These are phyloP conservation scores for Poeciliopsis gracilis DNA, from an alignment of 2,797 vertebrate genomes.

Conservation along the genomic window DNA sequence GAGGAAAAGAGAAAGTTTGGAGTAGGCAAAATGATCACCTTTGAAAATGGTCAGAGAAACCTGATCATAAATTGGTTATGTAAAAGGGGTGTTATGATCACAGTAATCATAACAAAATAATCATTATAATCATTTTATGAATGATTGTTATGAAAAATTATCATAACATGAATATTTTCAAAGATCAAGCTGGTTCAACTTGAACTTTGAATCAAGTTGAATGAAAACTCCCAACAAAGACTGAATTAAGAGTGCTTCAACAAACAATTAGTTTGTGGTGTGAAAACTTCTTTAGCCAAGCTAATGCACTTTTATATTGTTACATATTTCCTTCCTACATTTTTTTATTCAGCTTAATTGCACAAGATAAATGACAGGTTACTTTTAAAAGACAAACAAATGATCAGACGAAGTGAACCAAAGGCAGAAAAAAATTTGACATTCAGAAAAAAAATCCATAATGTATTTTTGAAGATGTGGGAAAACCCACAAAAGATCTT, in stretches of 20 bases:
- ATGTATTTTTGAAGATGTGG: no score
- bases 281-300: background rate
- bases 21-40: no score
- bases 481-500: background rate
- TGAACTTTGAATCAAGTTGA: background rate
- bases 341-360: background rate
- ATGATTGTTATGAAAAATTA: no score
- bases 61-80: no score
- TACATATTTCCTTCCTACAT: background rate
- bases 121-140: no score
- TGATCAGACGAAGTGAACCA: background rate
- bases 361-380: background rate
- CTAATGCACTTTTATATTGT: background rate
- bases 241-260: background rate
- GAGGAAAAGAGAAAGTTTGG: background rate
- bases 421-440: background rate
- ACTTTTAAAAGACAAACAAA: background rate
- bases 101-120: no score
- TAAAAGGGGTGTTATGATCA: no score
- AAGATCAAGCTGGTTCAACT: no score
- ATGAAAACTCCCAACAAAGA: background rate
- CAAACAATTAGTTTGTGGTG: background rate
- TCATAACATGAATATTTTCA: no score
- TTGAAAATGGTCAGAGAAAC: no score
- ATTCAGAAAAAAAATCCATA: background rate